Base-by-base conservation (phyloP, 1,140 invertebrate species). In the Pseudomyrmex concolor region DNA sequence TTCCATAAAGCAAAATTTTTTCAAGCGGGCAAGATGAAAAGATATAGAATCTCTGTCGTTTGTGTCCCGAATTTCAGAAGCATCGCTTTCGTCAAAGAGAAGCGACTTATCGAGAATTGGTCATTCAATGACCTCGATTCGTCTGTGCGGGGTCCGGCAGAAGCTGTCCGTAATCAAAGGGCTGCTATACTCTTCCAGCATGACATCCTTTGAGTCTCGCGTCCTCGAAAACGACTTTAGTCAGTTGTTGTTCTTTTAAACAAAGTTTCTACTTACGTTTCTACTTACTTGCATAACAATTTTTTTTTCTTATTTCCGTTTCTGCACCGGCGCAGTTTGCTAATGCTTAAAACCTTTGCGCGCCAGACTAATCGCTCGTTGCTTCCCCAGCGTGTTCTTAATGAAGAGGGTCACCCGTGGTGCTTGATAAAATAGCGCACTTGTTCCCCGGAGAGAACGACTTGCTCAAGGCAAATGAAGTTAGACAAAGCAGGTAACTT, bases 401-500 rank as follows among this genome's bases (percentile, higher is more conserved):
- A 86, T 45, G 63, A 34, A 7, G 70, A 64, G 45, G 22, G 59
- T 54, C 68, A n/a, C 72, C n/a, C 22, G 59, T 45, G 43, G 34
- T n/a, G 13, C 15, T 59, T 48, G 51, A 80, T 80, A 70, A 74
- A 73, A 70, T 59, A 34, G 62, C 8, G 48, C 25, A 60, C 9
- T 9, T 48, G 34, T 80, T 54, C 12, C 66, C 15, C 15, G 43
- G 34, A 51, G 67, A 71, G 5, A 25, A 63, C 59, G 64, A 71
- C 68, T 59, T 45, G 45, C 64, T 85, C 4, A 13, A 48, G 54
- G 51, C 22, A 74, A 85, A 85, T 68, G 62, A 85, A 85, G 59
- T 85, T 80, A 86, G 64, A 48, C 62, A 71, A 54, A 57, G 50
- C 67, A 85, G 84, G 76, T 86, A 67, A 67, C 60, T 66, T 85